Conservation (phyloP, 1,140 invertebrate genomes). For the Campoletis sonorensis region DNA sequence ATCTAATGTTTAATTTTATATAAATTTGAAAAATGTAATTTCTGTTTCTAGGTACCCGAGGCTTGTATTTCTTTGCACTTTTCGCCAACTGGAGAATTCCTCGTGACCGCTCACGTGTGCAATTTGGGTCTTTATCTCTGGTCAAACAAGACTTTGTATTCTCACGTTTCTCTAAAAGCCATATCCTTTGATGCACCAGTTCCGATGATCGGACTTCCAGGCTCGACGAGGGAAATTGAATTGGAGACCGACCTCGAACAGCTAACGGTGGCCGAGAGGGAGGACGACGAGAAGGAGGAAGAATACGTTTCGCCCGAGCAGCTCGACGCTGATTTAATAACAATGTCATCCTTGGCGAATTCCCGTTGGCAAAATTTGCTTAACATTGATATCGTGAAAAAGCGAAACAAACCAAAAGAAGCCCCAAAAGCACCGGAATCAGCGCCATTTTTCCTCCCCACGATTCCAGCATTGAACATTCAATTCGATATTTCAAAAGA, state of each 20-base stretch:
- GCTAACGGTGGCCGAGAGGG: constrained; percentile 73
- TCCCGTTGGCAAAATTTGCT: constrained; percentile 96
- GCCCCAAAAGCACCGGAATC: constrained; percentile 87
- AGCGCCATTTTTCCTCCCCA: constrained; percentile 97
- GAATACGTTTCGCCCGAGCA: constrained; percentile 89
- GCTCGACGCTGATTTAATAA: constrained; percentile 88
- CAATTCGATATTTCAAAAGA: constrained; percentile 85
- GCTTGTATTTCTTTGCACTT: constrained; percentile 91
- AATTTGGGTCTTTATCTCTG: constrained; percentile 95
- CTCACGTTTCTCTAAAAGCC: constrained; percentile 86
- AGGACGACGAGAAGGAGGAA: constrained; percentile 78
- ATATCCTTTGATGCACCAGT: constrained; percentile 80
- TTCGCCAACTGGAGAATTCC: constrained; percentile 92
- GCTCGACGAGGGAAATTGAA: constrained; percentile 64
- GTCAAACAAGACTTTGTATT: constrained; percentile 93
- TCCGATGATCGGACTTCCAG: constrained; percentile 80
- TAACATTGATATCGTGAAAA: constrained; percentile 92
- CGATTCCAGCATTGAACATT: constrained; percentile 88
- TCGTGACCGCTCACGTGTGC: constrained; percentile 93
- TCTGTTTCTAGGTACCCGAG: constrained; percentile 66
- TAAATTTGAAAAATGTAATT: not conserved
- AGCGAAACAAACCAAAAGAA: constrained; percentile 94
- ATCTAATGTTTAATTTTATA: not conserved
- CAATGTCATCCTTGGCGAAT: constrained; percentile 89
- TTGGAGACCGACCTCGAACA: constrained; percentile 65